phyloP scores from a whole-genome alignment of 2,113 vertebrate species.

The Ceyx margarethae region DNA sequence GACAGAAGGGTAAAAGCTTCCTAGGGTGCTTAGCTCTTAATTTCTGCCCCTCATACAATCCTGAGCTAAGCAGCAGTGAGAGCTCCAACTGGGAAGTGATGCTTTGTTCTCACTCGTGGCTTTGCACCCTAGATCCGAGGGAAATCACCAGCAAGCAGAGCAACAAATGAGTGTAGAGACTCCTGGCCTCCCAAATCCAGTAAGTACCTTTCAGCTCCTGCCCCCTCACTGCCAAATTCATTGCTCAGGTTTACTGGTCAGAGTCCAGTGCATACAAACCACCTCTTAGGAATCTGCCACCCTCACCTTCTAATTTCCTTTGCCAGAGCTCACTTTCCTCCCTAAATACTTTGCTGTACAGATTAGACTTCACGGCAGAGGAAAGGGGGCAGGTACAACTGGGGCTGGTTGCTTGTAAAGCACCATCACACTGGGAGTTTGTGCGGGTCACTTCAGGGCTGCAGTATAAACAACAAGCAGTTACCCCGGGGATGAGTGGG shows the following conservation, averaged over 20 bases:
- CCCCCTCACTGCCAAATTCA: too few species aligned
- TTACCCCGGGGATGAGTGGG: not conserved
- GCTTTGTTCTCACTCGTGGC: not conserved
- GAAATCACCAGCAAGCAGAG: constrained; percentile 82
- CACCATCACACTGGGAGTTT: not conserved
- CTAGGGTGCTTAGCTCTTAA: not conserved
- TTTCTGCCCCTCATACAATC: not conserved
- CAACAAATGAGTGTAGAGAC: constrained; percentile 76
- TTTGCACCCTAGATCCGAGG: constrained; percentile 75
- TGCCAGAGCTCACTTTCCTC: not conserved
- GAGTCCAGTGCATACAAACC: not conserved
- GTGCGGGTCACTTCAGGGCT: not conserved
- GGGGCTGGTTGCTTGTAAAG: not conserved
- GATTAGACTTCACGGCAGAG: not conserved
- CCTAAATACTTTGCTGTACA: not conserved
- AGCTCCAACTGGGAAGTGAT: not conserved
- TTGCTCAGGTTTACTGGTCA: not conserved
- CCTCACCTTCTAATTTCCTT: not conserved
- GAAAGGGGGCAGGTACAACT: not conserved
- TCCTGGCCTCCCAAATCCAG: constrained; percentile 87
- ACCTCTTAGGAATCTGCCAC: not conserved
- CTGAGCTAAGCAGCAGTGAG: not conserved
- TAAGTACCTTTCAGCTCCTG: constrained; percentile 67
- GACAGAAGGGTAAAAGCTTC: constrained; percentile 75
- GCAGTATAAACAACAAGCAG: not conserved